These are phyloP conservation scores for Epistrophella euchroma DNA, from an alignment of 2,888 invertebrate species.

Conservation along the genomic window DNA sequence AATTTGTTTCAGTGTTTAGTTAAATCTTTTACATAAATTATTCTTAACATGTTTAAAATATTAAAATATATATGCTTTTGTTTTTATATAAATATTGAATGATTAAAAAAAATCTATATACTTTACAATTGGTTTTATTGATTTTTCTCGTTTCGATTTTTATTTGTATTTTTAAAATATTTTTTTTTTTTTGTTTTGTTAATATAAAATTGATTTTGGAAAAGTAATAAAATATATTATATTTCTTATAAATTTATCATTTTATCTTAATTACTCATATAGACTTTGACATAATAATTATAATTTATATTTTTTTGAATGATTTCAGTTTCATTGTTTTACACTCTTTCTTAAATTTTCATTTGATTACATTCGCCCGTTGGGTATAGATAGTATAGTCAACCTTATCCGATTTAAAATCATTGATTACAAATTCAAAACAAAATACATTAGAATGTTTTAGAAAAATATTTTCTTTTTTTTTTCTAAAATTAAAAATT, in stretches of 20 bases:
- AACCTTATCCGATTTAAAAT: constrained; percentile 58
- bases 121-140: constrained; percentile 74
- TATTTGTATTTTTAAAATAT: constrained; percentile 38
- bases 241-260: constrained; percentile 75
- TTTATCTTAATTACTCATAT: constrained; percentile 74
- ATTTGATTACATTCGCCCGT: constrained; percentile 60
- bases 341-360: constrained; percentile 16
- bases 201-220: constrained; percentile 76
- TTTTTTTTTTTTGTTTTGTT: constrained; percentile 42
- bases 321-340: constrained; percentile 67
- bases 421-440: constrained; percentile 45
- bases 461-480: constrained; percentile 37
- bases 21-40: constrained; percentile 74
- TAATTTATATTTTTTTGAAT: constrained; percentile 61
- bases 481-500: constrained; percentile 35
- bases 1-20: constrained; percentile 67
- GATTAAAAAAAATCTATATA: constrained; percentile 72
- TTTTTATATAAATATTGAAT: constrained; percentile 72
- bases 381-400: constrained; percentile 51
- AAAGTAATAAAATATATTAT: constrained; percentile 76
- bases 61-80: constrained; percentile 67
- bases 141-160: constrained; percentile 55
- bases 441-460: constrained; percentile 41
- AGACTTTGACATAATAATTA: constrained; percentile 67
- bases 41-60: constrained; percentile 75